Conservation (phyloP, 2,888 invertebrate species). For the Bembecia ichneumoniformis region DNA sequence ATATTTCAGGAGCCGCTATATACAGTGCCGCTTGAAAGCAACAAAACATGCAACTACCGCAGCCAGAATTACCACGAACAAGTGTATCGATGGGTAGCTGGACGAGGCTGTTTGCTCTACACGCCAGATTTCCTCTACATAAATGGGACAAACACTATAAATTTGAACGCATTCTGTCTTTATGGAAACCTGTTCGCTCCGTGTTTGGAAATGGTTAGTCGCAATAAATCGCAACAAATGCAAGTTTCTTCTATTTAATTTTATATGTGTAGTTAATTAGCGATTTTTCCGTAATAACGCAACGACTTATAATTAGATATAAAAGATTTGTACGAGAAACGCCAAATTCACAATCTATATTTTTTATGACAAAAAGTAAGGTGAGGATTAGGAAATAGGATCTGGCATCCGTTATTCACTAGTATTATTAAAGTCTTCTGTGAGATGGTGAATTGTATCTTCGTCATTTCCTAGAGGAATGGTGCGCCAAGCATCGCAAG, state of each 20-base stretch:
- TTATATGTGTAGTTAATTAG: neutral
- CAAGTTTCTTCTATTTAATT: neutral
- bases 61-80: constrained; percentile 51
- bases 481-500: too few species aligned
- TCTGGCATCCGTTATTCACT: too few species aligned
- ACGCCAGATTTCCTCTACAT: constrained; percentile 51
- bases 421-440: too few species aligned
- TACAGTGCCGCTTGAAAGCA: constrained; percentile 27
- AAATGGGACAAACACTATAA: constrained; percentile 40
- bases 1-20: constrained; percentile 41
- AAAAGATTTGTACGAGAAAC: neutral
- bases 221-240: too few species aligned
- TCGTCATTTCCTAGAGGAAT: too few species aligned
- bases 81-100: constrained; percentile 58
- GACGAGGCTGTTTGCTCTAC: constrained; percentile 53
- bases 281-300: too few species aligned
- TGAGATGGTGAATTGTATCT: too few species aligned
- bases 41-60: constrained; percentile 51
- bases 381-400: too few species aligned
- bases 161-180: constrained; percentile 41
- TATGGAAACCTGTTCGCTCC: constrained; percentile 49
- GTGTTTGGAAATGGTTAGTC: constrained; percentile 57
- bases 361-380: neutral
- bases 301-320: too few species aligned
- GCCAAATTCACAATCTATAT: neutral